Conservation (phyloP, 2,888 invertebrate species). For the Branchipolynoe longqiensis region DNA sequence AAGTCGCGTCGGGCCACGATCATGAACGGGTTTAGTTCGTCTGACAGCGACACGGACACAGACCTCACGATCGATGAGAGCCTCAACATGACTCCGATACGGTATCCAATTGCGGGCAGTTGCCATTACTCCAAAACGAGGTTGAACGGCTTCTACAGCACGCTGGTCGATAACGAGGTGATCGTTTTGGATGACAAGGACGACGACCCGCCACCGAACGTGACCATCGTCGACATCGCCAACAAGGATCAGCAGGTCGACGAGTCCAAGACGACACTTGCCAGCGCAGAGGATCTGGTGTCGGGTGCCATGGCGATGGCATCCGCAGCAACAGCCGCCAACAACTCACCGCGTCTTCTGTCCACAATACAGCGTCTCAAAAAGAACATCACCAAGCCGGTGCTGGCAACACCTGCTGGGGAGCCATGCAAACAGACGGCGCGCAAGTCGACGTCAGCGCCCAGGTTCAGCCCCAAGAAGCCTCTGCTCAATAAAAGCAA, state of each 20-base stretch:
- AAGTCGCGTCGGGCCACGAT: not conserved
- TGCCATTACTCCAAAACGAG: slow-evolving; percentile 41
- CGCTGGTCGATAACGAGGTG: slow-evolving; percentile 42
- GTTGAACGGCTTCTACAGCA: slow-evolving; percentile 9
- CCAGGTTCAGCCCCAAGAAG: not conserved
- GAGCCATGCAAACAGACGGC: not conserved
- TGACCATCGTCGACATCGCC: slow-evolving; percentile 21
- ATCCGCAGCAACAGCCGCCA: slow-evolving; percentile 22
- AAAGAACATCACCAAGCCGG: slow-evolving; percentile 1
- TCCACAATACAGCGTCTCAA: slow-evolving; percentile 33
- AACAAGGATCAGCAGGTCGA: not conserved
- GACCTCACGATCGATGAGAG: not conserved
- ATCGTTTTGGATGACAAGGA: slow-evolving; percentile 52
- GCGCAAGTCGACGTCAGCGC: not conserved
- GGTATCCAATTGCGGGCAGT: slow-evolving; percentile 34
- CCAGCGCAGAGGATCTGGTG: slow-evolving; percentile 32
- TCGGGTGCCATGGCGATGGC: slow-evolving; percentile 35
- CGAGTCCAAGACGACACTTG: not conserved
- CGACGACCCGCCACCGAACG: slow-evolving; percentile 25
- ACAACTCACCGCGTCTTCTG: not conserved
- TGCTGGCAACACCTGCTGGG: not conserved
- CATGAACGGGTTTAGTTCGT: slow-evolving; percentile 15
- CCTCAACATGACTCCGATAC: not conserved
- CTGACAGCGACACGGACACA: slow-evolving; percentile 36
- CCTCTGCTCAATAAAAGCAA: not conserved